Base-by-base conservation (phyloP, 1,140 invertebrate species). In the Zaprionus davidi region DNA sequence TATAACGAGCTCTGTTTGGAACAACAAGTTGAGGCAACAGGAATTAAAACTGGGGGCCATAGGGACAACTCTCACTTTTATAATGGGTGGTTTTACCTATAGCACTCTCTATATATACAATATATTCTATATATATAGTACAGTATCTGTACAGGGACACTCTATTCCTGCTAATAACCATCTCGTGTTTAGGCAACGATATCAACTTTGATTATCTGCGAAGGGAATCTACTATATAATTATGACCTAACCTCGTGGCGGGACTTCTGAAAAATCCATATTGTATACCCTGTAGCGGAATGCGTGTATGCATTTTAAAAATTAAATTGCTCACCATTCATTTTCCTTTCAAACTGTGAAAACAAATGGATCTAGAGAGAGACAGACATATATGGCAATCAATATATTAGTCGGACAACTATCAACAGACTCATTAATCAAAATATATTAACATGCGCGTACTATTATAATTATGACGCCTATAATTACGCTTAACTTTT, bases 171-270 rank as follows among this genome's bases (percentile, higher is more conserved):
- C 20, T 63, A 63, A 68, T 73, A 64, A 38, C 70, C 9, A 72
- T 73, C 56, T 62, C 75, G 63, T 77, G 75, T 74, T 84, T 76
- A 76, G 85, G 81, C 78, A 88, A 83, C 67, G 71, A 81, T 88
- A 85, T 81, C 66, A 84, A 80, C 38, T 78, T 73, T 76, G 85
- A 87, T 87, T 87, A 87, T 87, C 84, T 73, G 13, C 55, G 28
- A 46, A 55, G 41, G 36, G 4, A 59, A 22, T 60, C 31, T 56
- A 59, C 41, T 49, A 15, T 53, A 59, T 90, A 81, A 90, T 84
- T 81, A 88, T 88, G 81, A 88, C 78, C 69, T 76, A 88, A 88
- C 34, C 79, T 69, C 44, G 68, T 71, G 31, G 9, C 64, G 64
- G 77, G 68, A 71, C 74, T 69, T 62, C 51, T 75, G 76, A 63